phyloP scores from a whole-genome alignment of 2,113 vertebrate genomes.

The Caranx melampygus region DNA sequence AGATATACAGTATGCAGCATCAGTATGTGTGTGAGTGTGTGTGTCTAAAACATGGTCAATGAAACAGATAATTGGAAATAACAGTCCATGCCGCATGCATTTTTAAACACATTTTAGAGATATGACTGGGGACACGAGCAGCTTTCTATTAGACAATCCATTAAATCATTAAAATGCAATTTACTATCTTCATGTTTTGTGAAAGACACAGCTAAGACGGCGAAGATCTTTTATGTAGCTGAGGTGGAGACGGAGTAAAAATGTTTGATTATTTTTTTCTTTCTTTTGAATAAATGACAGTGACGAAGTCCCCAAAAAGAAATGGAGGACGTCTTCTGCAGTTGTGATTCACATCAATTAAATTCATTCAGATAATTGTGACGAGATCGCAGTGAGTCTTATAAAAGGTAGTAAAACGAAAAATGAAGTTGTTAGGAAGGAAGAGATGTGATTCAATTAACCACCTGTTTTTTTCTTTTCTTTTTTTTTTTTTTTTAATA shows the following conservation, averaged over 20 bases:
- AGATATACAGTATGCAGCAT: conserved; percentile 13
- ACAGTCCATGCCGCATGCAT: conserved; percentile 40
- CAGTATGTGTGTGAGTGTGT: background rate
- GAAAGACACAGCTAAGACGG: conserved; percentile 14
- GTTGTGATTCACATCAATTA: background rate
- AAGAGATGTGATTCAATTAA: conserved; percentile 9
- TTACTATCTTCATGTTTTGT: conserved; percentile 24
- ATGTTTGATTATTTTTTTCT: conserved; percentile 3
- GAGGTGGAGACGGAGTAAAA: background rate
- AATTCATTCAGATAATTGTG: background rate
- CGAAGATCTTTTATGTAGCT: conserved; percentile 5
- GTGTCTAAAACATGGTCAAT: conserved; percentile 10
- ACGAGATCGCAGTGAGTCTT: background rate
- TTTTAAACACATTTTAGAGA: conserved; percentile 51
- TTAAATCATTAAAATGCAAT: conserved; percentile 60
- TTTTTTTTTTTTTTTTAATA: too few species aligned
- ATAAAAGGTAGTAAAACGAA: background rate
- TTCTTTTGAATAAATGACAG: background rate
- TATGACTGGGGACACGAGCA: conserved; percentile 24
- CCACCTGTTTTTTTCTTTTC: background rate
- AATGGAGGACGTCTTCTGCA: background rate
- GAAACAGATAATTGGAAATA: conserved; percentile 52
- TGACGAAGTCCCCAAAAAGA: background rate
- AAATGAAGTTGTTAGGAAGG: background rate
- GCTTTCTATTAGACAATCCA: conserved; percentile 56